Evolutionary conservation across 2,888 invertebrate species (phyloP).

Genomic region (Pomacea canaliculata): DNA sequence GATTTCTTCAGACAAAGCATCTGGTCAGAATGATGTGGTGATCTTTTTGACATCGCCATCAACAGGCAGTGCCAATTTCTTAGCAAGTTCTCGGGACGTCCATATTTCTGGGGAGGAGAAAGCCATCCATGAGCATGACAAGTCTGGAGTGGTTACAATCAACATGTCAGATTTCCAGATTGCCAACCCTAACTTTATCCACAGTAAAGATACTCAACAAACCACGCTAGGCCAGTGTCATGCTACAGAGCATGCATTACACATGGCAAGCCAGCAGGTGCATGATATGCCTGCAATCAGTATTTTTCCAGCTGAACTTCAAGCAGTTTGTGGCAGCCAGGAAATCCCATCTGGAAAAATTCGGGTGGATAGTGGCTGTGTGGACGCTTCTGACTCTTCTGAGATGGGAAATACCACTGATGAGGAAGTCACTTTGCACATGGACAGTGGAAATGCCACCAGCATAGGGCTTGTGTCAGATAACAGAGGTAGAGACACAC

Average conservation of each 20-base stretch:
- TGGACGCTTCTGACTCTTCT: slow-evolving; percentile 18
- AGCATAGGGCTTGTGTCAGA: background rate
- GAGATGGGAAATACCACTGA: slow-evolving; percentile 18
- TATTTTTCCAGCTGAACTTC: background rate
- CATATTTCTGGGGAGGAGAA: slow-evolving; percentile 1
- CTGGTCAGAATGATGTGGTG: slow-evolving; percentile 14
- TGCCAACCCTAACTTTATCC: slow-evolving; percentile 21
- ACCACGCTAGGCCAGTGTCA: background rate
- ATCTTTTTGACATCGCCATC: slow-evolving; percentile 22
- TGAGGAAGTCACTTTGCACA: slow-evolving; percentile 21
- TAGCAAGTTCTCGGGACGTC: background rate
- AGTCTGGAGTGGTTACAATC: background rate
- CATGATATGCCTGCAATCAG: background rate
- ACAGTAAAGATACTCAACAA: background rate
- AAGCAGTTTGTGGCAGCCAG: background rate
- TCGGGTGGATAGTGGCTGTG: slow-evolving; percentile 8
- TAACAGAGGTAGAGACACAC: slow-evolving; percentile 5
- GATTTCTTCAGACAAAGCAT: slow-evolving; percentile 20
- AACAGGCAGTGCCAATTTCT: background rate
- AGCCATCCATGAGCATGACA: background rate
- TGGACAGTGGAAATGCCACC: slow-evolving; percentile 4
- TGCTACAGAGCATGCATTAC: background rate
- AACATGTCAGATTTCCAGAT: slow-evolving; percentile 24
- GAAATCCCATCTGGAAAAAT: background rate
- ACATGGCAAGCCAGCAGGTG: background rate